Conservation (phyloP, 2,888 invertebrate genomes). For the Fragum sueziense region DNA sequence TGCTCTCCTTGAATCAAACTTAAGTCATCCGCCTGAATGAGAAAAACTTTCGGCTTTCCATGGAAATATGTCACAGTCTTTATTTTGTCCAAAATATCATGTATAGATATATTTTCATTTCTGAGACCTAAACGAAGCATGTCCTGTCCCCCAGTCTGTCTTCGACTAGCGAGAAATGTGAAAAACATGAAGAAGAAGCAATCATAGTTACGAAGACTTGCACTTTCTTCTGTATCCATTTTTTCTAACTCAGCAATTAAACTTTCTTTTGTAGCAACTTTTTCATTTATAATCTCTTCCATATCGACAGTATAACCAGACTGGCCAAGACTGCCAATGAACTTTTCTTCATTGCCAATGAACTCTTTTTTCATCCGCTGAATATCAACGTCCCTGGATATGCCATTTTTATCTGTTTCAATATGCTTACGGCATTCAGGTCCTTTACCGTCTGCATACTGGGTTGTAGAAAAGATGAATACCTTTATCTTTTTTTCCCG, state of each 20-base stretch:
- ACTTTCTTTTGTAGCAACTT: not conserved
- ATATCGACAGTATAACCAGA: not conserved
- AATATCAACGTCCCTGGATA: not conserved
- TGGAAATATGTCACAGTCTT: not conserved
- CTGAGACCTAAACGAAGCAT: not conserved
- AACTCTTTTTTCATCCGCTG: not conserved
- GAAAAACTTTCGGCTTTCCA: conserved; percentile 12
- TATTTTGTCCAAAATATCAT: conserved; percentile 10
- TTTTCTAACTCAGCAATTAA: not conserved
- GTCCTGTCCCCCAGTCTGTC: not conserved
- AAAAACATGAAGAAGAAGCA: conserved; percentile 17
- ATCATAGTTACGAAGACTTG: not conserved
- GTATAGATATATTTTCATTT: not conserved
- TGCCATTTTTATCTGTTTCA: not conserved
- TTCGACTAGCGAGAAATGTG: not conserved
- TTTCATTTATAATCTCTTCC: not conserved
- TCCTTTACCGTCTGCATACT: not conserved
- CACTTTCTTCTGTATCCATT: not conserved
- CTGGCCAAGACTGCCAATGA: not conserved
- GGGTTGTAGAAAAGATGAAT: not conserved
- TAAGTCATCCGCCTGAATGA: conserved; percentile 1
- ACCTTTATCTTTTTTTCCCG: not conserved
- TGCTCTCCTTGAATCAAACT: not conserved
- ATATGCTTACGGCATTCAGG: no score
- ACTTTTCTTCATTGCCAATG: not conserved